Evolutionary conservation across 2,888 invertebrate genomes (phyloP), one percentile per base, ranked within the genome.

Genomic region (Oscheius onirici): DNA sequence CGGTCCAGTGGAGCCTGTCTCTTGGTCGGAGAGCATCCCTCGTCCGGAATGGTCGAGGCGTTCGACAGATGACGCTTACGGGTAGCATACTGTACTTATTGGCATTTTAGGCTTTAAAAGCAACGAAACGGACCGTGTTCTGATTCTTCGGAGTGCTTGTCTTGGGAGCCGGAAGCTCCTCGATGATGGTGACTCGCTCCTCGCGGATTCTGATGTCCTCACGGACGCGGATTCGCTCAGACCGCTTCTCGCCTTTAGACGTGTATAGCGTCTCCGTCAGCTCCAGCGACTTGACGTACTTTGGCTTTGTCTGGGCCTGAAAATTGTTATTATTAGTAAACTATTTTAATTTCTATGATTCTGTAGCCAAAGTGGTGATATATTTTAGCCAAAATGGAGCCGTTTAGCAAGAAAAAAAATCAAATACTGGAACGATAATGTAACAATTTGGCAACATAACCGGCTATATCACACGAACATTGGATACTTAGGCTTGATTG

Each of bases 51-150:
- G 3, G 79, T 78, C 8, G 83, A 83, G 0, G 80, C 71, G 46
- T 69, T 80, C 17, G 81, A 81, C 1, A 83, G 77, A 43, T 80
- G 80, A 49, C 83, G 79, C 55, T 83, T 83, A 54, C 83, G 80
- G 40, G 72, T 26, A 43, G 20, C 15, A 58, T n/a, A 58, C 40
- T 46, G 20, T 17, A 46, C 3, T 46, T 20, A 10, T 46, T 22
- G 26, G 17, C 24, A 26, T 15, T n/a, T n/a, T n/a, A n/a, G n/a
- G n/a, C n/a, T n/a, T 8, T 26, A 57, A 58, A 40, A 58, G 17
- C 11, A 17, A 52, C 13, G 13, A 17, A 20, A 22, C 17, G 2
- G 34, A 58, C 58, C 15, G 41, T 6, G 40, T 58, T 58, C 20
- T 58, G n/a, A 17, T 40, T 41, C 20, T 58, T 58, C 15, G 58